Evolutionary conservation across 1,140 invertebrate species (phyloP).

Genomic region (Caenorhabditis brenneri): DNA sequence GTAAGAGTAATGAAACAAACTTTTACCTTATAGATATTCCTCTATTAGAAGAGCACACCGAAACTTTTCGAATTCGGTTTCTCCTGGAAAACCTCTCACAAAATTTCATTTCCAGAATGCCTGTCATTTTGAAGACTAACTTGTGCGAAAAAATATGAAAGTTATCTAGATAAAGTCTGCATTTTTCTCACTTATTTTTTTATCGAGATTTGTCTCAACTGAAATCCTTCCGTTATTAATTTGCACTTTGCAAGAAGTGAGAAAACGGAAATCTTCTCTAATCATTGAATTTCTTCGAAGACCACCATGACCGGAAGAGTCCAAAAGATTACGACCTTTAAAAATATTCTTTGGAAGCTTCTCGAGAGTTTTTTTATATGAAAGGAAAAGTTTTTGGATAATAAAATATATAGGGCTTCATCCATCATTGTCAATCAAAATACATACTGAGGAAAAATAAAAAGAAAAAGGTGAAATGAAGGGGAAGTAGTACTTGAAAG

Average conservation of each 20-base stretch:
- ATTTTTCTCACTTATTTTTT: too few relatives aligned
- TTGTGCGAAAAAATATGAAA: too few relatives aligned
- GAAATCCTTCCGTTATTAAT: not conserved
- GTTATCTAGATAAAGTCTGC: too few relatives aligned
- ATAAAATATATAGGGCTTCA: conserved; percentile 16
- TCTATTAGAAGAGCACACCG: too few relatives aligned
- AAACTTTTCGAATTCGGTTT: too few relatives aligned
- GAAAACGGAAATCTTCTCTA: not conserved
- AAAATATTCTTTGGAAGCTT: not conserved
- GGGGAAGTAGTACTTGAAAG: conserved; percentile 4
- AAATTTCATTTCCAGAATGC: too few relatives aligned
- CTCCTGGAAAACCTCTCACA: too few relatives aligned
- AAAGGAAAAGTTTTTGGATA: not conserved
- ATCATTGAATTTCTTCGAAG: not conserved
- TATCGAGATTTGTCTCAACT: not conserved
- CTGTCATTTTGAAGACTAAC: too few relatives aligned
- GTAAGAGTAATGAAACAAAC: too few relatives aligned
- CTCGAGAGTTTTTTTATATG: not conserved
- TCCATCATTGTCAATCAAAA: too few relatives aligned
- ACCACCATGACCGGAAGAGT: not conserved
- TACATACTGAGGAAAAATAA: not conserved
- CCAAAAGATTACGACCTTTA: not conserved
- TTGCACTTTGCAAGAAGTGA: not conserved
- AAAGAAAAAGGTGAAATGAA: not conserved
- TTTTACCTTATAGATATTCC: too few relatives aligned